phyloP scores from a whole-genome alignment of 1,140 invertebrate species.

The Orius laevigatus region DNA sequence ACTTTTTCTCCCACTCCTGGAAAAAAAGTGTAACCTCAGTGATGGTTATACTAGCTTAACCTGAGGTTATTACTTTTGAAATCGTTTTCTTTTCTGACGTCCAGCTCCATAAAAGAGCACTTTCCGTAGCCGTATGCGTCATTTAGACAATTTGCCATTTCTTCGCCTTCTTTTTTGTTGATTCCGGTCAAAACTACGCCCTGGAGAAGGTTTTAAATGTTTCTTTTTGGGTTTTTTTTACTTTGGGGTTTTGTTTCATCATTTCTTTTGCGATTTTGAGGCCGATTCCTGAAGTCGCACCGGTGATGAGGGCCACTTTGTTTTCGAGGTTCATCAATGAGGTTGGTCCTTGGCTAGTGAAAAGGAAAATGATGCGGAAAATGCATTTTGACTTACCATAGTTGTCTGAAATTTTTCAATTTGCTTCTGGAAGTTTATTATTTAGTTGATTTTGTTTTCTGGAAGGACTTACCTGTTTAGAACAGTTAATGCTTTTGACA shows the following conservation, averaged over 20 bases:
- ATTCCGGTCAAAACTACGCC: slow-evolving; percentile 15
- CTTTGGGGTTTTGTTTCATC: slow-evolving; percentile 35
- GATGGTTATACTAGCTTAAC: too few species aligned
- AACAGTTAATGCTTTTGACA: too few species aligned
- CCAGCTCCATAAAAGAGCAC: slow-evolving; percentile 13
- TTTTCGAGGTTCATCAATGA: slow-evolving; percentile 41
- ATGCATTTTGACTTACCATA: too few species aligned
- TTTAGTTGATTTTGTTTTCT: too few species aligned
- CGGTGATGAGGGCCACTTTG: slow-evolving; percentile 53
- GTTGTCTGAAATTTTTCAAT: too few species aligned
- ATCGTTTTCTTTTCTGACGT: slow-evolving; percentile 13
- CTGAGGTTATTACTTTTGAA: slow-evolving; percentile 16
- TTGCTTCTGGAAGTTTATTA: too few species aligned
- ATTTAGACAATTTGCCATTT: slow-evolving; percentile 13
- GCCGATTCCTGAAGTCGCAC: slow-evolving; percentile 51
- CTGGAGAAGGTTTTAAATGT: too few species aligned
- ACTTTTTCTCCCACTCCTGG: too few species aligned
- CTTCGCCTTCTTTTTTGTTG: slow-evolving; percentile 11
- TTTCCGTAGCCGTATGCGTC: slow-evolving; percentile 12
- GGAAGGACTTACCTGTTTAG: too few species aligned
- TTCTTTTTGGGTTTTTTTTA: too few species aligned
- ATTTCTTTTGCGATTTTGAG: slow-evolving; percentile 45
- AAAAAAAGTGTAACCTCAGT: too few species aligned
- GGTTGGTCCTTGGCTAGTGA: not conserved
- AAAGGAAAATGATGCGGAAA: too few species aligned